A percentile compares a stretch with the other conserved stretches of the same genome.
Evolutionary conservation across 2,888 invertebrate genomes (phyloP).

Genomic region (Leptopilina drosophilae): DNA sequence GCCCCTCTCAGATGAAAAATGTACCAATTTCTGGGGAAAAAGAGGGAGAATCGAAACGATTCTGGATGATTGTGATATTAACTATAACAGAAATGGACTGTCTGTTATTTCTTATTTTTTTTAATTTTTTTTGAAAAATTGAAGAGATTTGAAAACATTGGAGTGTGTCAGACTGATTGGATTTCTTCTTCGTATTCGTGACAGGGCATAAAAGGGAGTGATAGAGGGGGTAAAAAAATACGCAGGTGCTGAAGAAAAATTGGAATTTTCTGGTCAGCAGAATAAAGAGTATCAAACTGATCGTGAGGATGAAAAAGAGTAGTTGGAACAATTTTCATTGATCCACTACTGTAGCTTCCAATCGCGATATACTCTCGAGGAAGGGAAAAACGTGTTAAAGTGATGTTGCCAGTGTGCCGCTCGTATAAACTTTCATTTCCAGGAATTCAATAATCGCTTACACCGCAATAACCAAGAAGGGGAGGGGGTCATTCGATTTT

Average conservation of each 20-base stretch:
- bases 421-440: conserved; percentile 63
- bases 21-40: too few relatives aligned
- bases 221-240: not conserved
- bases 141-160: conserved; percentile 19
- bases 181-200: conserved; percentile 19
- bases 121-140: not conserved
- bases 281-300: conserved; percentile 23
- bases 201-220: not conserved
- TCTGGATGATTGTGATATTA: not conserved
- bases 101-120: not conserved
- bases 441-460: conserved; percentile 65
- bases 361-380: conserved; percentile 8
- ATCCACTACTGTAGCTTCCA: not conserved
- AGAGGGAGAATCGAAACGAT: not conserved
- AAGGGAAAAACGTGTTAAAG: conserved; percentile 19
- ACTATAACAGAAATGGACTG: not conserved
- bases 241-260: conserved; percentile 30
- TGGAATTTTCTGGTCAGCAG: conserved; percentile 26
- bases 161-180: conserved; percentile 8
- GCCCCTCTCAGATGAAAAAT: too few relatives aligned
- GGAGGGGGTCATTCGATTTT: conserved; percentile 54
- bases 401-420: conserved; percentile 46
- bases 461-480: conserved; percentile 57
- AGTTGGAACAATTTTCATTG: conserved; percentile 19
- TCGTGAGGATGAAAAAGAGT: not conserved